These are phyloP conservation scores for Hydropsyche tenuis DNA, from an alignment of 1,140 invertebrate species.

Conservation along the genomic window DNA sequence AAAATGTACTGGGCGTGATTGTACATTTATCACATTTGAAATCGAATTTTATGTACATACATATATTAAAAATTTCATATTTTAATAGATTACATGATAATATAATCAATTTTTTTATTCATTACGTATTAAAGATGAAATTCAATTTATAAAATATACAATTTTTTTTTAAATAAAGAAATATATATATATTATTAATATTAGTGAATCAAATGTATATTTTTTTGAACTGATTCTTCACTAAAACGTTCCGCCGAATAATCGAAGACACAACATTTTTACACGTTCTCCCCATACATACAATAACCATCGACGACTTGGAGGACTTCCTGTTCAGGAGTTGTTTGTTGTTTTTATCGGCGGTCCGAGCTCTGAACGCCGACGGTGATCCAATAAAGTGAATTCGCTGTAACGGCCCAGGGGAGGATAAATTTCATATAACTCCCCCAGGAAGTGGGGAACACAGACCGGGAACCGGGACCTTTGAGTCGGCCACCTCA, in stretches of 20 bases:
- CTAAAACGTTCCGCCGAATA: no score
- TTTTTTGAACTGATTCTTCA: no score
- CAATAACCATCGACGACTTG: neutral
- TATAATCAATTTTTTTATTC: neutral
- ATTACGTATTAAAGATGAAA: no score
- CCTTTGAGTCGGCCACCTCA: constrained; percentile 29
- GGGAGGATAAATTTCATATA: constrained; percentile 36
- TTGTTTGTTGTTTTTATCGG: constrained; percentile 18
- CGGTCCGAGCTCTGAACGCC: neutral
- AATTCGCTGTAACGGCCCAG: constrained; percentile 6
- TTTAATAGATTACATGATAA: neutral
- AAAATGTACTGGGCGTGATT: no score
- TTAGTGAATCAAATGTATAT: no score
- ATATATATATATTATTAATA: no score
- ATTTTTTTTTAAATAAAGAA: no score
- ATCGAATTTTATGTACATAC: neutral
- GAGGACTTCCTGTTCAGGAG: neutral
- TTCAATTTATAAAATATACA: no score
- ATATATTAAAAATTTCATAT: neutral
- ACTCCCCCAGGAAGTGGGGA: neutral
- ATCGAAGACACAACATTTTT: no score
- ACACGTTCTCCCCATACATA: no score
- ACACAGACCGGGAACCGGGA: neutral
- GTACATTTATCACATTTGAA: no score
- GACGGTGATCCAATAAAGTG: constrained; percentile 23